Base-by-base conservation (phyloP, 1,140 invertebrate species). In the Zophobas atratus region DNA sequence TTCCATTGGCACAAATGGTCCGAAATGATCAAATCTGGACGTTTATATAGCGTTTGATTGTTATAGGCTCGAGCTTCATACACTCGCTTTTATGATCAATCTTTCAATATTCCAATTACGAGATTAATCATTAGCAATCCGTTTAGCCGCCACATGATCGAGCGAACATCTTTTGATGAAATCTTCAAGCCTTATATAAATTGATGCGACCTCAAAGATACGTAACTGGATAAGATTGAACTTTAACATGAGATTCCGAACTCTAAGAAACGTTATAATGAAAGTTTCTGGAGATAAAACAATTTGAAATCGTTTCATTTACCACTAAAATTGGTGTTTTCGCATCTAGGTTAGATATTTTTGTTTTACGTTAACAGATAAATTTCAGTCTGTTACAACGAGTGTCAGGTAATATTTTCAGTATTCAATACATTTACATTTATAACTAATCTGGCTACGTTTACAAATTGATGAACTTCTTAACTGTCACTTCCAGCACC, bases 1-100 rank as follows among this genome's bases (percentile, higher is more conserved):
- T 70, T 80, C 75, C 79, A 82, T 80, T 81, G 82, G 81, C 80
- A 82, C 82, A 84, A 84, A 84, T 84, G 81, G 81, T 63, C 74
- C 74, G 82, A 82, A 81, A 84, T 84, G 81, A 84, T 84, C 80
- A 80, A 81, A 82, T 83, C 82, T 81, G 55, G 67, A 76, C 75
- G 79, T 82, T 82, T 83, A 82, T 82, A 79, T 72, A 49, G 51
- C 79, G 77, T 81, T 81, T 79, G 81, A 82, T 82, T 81, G 76
- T 84, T 79, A 82, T 79, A 76, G 72, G 33, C 67, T 38, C 63
- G 75, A 75, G 73, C 73, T 79, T 78, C 70, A 56, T 63, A 57
- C 41, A 74, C 53, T 76, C 56, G 8, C 35, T 70, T 79, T 81
- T 78, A 77, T 79, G 79, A 55, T 67, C 74, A 56, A 55, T 39